Base-by-base conservation (phyloP, 2,113 vertebrate genomes). In the Penelope pileata region DNA sequence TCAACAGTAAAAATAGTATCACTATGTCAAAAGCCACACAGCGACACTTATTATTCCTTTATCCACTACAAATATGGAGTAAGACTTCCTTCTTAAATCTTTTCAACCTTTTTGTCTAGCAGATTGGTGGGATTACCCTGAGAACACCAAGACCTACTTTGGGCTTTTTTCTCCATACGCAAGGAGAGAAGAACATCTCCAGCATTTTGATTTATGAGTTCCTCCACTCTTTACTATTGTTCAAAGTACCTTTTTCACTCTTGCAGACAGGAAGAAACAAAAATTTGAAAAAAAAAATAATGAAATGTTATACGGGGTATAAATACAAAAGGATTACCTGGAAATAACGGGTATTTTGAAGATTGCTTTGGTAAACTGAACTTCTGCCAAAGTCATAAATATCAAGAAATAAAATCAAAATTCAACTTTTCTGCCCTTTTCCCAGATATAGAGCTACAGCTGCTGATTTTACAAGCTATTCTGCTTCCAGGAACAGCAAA, bases 381-480 rank as follows among this genome's bases (percentile, higher is more conserved):
- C 78, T 75, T 88, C 13, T 74, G 83, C 36, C 56, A 53, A 47
- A 77, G 51, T 59, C 29, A 59, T 40, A 58, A 66, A 7, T 24
- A 79, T 42, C 17, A 60, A 62, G 54, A 91, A 94, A 84, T 34
- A 40, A 81, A 90, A 92, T 23, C 3, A 72, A 36, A 84, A 84
- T 62, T 48, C 6, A 17, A 21, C 34, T 67, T 54, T 56, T 85
- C 68, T 16, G 0, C 32, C 29, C 34, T 64, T 92, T 83, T 66
- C 32, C 53, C 47, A 70, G 63, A 30, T 62, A 56, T 32, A 21
- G 77, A 79, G 42, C 56, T 91, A 32, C 43, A 86, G 80, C 73
- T 92, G 72, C 59, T 88, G 47, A 72, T 94, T 92, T 92, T 88
- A 84, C 78, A 90, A 82, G 58, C 51, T 78, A 58, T 73, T 94